Conservation (phyloP, 2,113 vertebrate species). For the Centrocercus urophasianus region DNA sequence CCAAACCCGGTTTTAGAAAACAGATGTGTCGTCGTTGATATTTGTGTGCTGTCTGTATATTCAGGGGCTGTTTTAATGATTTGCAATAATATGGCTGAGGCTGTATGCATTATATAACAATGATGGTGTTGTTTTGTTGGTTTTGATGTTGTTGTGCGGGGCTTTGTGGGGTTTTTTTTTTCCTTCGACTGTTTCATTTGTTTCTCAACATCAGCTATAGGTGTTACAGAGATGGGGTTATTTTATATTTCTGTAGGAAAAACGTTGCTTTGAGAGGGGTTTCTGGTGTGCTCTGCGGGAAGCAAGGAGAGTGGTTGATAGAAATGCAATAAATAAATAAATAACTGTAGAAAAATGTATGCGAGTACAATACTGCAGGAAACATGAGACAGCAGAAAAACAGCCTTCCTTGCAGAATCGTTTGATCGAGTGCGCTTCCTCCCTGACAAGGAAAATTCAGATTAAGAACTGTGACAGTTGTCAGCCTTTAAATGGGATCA, state of each 20-base stretch:
- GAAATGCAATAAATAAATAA: constrained; percentile 59
- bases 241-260: background rate
- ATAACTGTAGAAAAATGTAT: constrained; percentile 31
- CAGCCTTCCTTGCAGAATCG: constrained; percentile 40
- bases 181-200: background rate
- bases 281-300: background rate
- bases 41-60: background rate
- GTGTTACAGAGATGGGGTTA: background rate
- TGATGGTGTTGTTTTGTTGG: background rate
- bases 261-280: background rate
- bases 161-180: background rate
- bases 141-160: background rate
- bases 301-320: background rate
- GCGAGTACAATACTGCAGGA: constrained; percentile 62
- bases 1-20: background rate
- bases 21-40: constrained; percentile 1
- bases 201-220: fast-evolving
- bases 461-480: constrained; percentile 41
- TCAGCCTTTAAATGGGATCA: background rate
- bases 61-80: background rate
- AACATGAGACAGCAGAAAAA: constrained; percentile 69
- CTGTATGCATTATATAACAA: constrained; percentile 39
- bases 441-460: background rate
- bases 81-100: background rate
- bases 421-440: background rate